phyloP scores from a whole-genome alignment of 1,140 invertebrate genomes.

The Drosophila santomea region DNA sequence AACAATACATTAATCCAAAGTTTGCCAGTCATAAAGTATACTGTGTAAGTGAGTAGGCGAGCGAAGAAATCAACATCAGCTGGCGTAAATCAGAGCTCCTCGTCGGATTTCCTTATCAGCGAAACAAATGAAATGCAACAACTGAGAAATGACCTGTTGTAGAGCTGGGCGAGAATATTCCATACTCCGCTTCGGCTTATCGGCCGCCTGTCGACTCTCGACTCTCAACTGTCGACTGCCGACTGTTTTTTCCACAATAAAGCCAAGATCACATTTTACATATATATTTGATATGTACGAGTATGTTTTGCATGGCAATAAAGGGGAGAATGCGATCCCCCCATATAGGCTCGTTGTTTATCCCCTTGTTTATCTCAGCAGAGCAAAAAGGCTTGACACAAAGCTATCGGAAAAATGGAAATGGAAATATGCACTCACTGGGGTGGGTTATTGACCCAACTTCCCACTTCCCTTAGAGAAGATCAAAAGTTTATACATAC shows the following conservation, averaged over 20 bases:
- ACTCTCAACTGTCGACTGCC: not conserved
- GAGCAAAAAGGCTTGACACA: slow-evolving; percentile 7
- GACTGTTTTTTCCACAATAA: slow-evolving; percentile 9
- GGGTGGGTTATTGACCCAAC: slow-evolving; percentile 18
- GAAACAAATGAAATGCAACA: slow-evolving; percentile 36
- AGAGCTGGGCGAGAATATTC: slow-evolving; percentile 27
- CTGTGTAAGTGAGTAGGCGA: slow-evolving; percentile 21
- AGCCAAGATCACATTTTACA: slow-evolving; percentile 24
- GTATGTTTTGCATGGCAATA: too few species aligned
- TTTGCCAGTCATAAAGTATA: slow-evolving; percentile 23
- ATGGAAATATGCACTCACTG: not conserved
- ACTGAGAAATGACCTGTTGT: slow-evolving; percentile 46
- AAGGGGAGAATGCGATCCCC: slow-evolving; percentile 5
- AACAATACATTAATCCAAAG: slow-evolving; percentile 6
- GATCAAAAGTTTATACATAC: too few species aligned
- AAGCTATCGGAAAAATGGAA: slow-evolving; percentile 30
- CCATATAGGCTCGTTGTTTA: not conserved
- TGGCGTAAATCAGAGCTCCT: slow-evolving; percentile 54
- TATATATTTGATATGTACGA: too few species aligned
- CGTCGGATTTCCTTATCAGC: slow-evolving; percentile 45
- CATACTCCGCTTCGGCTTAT: slow-evolving; percentile 37
- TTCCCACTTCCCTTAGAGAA: not conserved
- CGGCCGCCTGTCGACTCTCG: slow-evolving; percentile 1
- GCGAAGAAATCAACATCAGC: slow-evolving; percentile 50
- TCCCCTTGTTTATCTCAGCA: slow-evolving; percentile 19